These are phyloP conservation scores for Atethmia centrago DNA, from an alignment of 2,888 invertebrate genomes.

Conservation along the genomic window DNA sequence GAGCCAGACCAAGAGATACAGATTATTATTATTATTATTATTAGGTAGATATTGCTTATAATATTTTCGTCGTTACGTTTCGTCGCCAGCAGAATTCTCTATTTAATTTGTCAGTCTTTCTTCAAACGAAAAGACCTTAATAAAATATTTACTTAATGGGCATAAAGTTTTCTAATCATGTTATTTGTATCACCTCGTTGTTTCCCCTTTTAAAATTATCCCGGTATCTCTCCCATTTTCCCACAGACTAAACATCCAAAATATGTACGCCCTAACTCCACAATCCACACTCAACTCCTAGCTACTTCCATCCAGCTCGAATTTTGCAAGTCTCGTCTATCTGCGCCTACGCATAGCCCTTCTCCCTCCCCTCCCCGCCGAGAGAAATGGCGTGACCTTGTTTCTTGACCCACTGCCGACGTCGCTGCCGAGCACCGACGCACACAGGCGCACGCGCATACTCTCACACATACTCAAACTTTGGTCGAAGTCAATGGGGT, in stretches of 20 bases:
- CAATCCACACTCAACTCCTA: constrained; percentile 27
- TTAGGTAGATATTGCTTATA: too few relatives aligned
- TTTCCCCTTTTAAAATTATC: neutral
- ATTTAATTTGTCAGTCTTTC: neutral
- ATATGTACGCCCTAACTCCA: constrained; percentile 14
- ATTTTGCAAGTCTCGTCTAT: constrained; percentile 57
- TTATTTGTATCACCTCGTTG: too few relatives aligned
- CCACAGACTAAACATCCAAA: neutral
- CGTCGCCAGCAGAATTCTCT: neutral
- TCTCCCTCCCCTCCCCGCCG: constrained; percentile 59
- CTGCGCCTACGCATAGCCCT: constrained; percentile 72
- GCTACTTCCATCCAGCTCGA: constrained; percentile 55
- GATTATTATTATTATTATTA: too few relatives aligned
- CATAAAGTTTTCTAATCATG: neutral
- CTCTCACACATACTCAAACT: constrained; percentile 61
- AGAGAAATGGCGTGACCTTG: constrained; percentile 90
- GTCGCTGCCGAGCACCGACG: constrained; percentile 85
- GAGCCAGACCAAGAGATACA: too few relatives aligned
- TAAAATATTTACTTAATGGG: neutral
- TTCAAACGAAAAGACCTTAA: neutral
- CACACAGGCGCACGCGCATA: constrained; percentile 62
- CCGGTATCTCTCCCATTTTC: neutral
- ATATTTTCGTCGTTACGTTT: neutral
- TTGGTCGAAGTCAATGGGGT: constrained; percentile 45
- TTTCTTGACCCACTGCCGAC: constrained; percentile 89